Base-by-base conservation (phyloP, 2,797 vertebrate genomes). In the Manis crassicaudata region DNA sequence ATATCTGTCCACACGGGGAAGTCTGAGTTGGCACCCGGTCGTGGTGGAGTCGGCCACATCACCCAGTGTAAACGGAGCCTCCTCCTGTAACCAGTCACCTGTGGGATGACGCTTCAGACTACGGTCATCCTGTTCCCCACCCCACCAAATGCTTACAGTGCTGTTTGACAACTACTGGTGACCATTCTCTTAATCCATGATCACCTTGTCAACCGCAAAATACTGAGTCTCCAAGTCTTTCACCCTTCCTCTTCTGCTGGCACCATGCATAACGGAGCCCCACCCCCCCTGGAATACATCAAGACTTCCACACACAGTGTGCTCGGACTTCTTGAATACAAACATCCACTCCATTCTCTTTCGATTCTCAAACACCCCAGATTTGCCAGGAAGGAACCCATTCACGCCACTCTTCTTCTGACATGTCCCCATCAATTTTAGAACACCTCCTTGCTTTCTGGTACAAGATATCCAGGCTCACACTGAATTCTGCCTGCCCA, bases 401-500 rank as follows among this genome's bases (percentile, higher is more conserved):
- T 56, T 37, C 13, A 21, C 63, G 67, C n/a, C 35, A 58, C 75
- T 56, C 46, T 40, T 50, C 46, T 87, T 76, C 21, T 58, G n/a
- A 60, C 50, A 60, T 0, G 21, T 76, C 54, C n/a, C 40, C 50
- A 92, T 92, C 76, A 68, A 92, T 65, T 92, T 58, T 76, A 76
- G 50, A 92, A 81, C 37, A 87, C 40, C 52, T 82, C 83, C 68
- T 76, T 88, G 40, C 50, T 92, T 88, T 82, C 75, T 60, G 68
- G 40, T 76, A 87, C 89, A 95, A 68, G 18, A 92, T 7, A 56
- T 82, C 52, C 52, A 86, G 94, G 27, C 40, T 67, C 67, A 40
- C 40, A 7, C 20, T 75, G 68, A 92, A 92, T 25, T 67, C 4
- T 81, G 50, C 40, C 60, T 50, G 20, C 89, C 58, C 29, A 35